These are phyloP conservation scores for Meriones psammophilus DNA, from an alignment of 2,797 vertebrate species.

Conservation along the genomic window DNA sequence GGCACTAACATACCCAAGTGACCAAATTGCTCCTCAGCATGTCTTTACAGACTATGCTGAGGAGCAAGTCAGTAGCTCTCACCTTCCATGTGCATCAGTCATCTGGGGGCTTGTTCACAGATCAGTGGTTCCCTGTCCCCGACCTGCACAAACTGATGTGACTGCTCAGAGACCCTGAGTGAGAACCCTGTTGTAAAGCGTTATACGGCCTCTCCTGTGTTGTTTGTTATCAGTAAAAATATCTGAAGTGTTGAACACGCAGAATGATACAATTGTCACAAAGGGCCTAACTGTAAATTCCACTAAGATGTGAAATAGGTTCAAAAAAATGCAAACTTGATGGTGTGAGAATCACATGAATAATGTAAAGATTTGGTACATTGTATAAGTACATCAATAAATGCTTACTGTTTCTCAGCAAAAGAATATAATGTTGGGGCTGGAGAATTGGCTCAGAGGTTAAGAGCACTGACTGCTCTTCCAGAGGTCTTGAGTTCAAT, in stretches of 20 bases:
- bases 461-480: no score
- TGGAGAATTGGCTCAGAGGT: no score
- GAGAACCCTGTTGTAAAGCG: neutral
- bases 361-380: neutral
- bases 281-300: neutral
- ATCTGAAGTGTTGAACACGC: neutral
- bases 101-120: neutral
- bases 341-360: neutral
- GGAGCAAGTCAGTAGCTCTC: neutral
- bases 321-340: neutral
- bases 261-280: neutral
- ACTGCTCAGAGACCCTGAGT: neutral
- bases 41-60: neutral
- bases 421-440: neutral
- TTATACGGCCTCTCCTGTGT: neutral
- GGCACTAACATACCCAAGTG: neutral
- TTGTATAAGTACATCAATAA: neutral
- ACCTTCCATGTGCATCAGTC: neutral
- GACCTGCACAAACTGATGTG: neutral
- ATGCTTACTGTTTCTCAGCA: neutral
- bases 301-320: neutral
- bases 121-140: neutral
- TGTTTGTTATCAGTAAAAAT: constrained; percentile 17
- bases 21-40: no score
- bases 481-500: no score